These are phyloP conservation scores for Autographa gamma DNA, from an alignment of 2,888 invertebrate species.

Conservation along the genomic window DNA sequence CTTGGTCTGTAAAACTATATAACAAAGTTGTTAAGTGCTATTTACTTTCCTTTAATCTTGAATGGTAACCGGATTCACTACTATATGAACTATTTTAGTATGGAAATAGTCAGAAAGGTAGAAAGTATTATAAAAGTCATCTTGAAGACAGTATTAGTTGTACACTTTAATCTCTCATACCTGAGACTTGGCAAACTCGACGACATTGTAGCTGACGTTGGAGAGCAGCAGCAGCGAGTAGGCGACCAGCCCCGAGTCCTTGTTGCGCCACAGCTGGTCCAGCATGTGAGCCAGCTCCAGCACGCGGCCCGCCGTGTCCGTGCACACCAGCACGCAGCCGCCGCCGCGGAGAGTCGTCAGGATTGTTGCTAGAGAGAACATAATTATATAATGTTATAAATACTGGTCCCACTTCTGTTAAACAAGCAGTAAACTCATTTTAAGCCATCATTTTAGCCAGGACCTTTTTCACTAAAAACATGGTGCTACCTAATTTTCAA, in stretches of 20 bases:
- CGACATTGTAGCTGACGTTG: constrained; percentile 99
- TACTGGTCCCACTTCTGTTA: background rate
- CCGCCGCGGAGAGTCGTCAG: constrained; percentile 97
- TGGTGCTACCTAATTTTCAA: no score
- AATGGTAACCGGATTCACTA: no score
- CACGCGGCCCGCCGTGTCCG: constrained; percentile 99
- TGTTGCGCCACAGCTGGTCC: constrained; percentile 97
- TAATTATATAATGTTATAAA: background rate
- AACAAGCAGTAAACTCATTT: no score
- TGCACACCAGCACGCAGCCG: constrained; percentile 98
- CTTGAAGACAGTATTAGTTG: no score
- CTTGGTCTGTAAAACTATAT: no score
- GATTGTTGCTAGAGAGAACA: constrained; percentile 93
- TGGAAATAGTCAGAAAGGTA: no score
- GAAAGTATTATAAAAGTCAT: no score
- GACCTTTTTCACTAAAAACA: no score
- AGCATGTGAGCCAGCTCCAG: constrained; percentile 98
- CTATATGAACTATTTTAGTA: no score
- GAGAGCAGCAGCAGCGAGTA: constrained; percentile 98
- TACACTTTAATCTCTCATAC: constrained; percentile 67
- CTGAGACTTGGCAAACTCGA: constrained; percentile 99
- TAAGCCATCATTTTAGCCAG: no score
- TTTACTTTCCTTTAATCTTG: no score
- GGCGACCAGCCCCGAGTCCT: constrained; percentile 97
- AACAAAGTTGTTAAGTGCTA: no score